Conservation (phyloP, 2,888 invertebrate genomes). For the Limnephilus auricula region DNA sequence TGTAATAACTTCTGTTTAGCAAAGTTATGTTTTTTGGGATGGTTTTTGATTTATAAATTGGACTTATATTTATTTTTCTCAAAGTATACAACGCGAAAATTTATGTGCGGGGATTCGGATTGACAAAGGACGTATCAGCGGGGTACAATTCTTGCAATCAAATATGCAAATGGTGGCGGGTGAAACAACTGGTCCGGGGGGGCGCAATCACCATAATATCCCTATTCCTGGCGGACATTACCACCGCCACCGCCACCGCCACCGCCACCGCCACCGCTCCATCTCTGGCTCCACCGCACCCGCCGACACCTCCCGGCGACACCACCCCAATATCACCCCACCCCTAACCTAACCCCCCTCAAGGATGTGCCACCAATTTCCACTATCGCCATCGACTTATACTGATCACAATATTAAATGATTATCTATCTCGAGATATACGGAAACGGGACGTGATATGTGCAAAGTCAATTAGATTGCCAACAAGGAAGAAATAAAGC, state of each 20-base stretch:
- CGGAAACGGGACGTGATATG: no score
- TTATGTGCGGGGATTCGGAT: neutral
- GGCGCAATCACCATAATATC: slow-evolving; percentile 34
- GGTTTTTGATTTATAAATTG: neutral
- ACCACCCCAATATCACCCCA: no score
- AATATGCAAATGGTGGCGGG: slow-evolving; percentile 16
- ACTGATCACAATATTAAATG: no score
- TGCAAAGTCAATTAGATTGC: no score
- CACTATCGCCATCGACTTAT: neutral
- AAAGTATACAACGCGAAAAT: neutral
- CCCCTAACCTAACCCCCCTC: no score
- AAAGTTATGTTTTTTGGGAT: no score
- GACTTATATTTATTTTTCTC: neutral
- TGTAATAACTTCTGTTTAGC: no score
- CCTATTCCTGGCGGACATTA: neutral
- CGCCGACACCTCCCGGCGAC: neutral
- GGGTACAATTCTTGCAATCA: slow-evolving; percentile 16
- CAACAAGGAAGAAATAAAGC: no score
- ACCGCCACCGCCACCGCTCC: neutral
- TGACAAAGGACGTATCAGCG: neutral
- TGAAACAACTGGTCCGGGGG: slow-evolving; percentile 12
- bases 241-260: neutral
- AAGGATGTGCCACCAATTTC: neutral
- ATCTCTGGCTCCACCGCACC: neutral
- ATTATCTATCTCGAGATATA: no score